Base-by-base conservation (phyloP, 2,888 invertebrate genomes). In the Aleiodes leptofemur region DNA sequence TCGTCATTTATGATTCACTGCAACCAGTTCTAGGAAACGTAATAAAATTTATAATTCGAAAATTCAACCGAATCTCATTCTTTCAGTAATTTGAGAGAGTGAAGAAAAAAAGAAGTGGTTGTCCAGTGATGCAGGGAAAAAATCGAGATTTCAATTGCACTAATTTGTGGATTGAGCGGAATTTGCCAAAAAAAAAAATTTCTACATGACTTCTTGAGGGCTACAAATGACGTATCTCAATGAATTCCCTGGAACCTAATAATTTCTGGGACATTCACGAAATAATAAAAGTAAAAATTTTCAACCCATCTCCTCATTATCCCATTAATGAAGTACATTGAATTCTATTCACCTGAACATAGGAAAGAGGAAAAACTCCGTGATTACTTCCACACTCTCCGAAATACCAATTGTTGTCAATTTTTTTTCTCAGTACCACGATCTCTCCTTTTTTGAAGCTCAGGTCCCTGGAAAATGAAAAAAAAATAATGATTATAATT, bases 381-480 rank as follows among this genome's bases (percentile, higher is more conserved):
- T 93, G 93, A 84, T 94, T 92, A 57, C 95, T 95, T 69, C 93
- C 93, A 82, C 94, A 92, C 89, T 96, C 96, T 9, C 97, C 97
- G 81, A 95, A 94, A 88, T 94, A 96, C 97, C 97, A 97, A 87
- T 96, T 95, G 76, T 93, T 92, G 86, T 97, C 97, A 73, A 97
- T 92, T 87, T 95, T 94, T 88, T 95, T 95, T 78, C 94, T 93
- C 23, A 97, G 90, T 43, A 95, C 90, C 74, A 97, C 94, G 48
- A 95, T 92, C 83, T 97, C 97, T 13, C 96, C 96, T 85, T 96
- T 95, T 90, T 96, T 96, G 90, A 97, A 97, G 81, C 93, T 94
- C 75, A 97, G 92, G 90, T 97, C 96, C 16, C 96, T 95, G 90
- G 84, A 84, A 83, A 34, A 34, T 34, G 69, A 77, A 66, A 70